These are phyloP conservation scores for Peribatodes rhomboidaria DNA, from an alignment of 2,888 invertebrate genomes.

Conservation along the genomic window DNA sequence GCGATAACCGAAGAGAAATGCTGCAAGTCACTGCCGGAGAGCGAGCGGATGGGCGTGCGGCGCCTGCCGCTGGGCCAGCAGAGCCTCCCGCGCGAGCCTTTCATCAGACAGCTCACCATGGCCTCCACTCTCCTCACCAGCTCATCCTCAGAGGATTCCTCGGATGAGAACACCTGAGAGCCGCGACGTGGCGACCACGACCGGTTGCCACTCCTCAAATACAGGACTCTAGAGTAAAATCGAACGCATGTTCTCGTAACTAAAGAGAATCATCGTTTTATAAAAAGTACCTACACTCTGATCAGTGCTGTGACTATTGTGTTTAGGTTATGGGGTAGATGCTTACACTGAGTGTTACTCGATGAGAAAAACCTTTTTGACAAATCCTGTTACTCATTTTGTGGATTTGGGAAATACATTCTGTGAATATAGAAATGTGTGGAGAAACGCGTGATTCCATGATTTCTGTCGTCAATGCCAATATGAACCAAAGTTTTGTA, in stretches of 20 bases:
- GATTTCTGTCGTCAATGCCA: not conserved
- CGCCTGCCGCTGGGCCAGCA: conserved; percentile 85
- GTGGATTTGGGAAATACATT: too few relatives aligned
- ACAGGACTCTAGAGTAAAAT: conserved; percentile 73
- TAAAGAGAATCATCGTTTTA: not conserved
- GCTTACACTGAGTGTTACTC: not conserved
- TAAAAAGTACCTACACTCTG: conserved; percentile 19
- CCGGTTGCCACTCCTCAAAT: conserved; percentile 82
- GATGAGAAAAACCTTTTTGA: too few relatives aligned
- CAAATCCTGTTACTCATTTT: too few relatives aligned
- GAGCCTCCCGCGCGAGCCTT: conserved; percentile 87
- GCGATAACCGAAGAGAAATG: conserved; percentile 91
- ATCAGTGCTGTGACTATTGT: conserved; percentile 46
- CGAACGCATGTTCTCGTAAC: not conserved
- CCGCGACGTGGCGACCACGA: conserved; percentile 82
- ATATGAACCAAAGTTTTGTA: not conserved
- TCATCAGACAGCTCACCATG: conserved; percentile 87
- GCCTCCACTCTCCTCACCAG: conserved; percentile 88
- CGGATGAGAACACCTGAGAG: conserved; percentile 84
- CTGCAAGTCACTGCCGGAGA: conserved; percentile 88
- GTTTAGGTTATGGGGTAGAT: conserved; percentile 18
- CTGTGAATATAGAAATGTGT: too few relatives aligned
- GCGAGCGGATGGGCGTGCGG: conserved; percentile 82
- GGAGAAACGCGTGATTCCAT: not conserved
- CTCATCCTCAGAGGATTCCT: conserved; percentile 86